Evolutionary conservation across 2,888 invertebrate genomes (phyloP).

Genomic region (Selenia dentaria): DNA sequence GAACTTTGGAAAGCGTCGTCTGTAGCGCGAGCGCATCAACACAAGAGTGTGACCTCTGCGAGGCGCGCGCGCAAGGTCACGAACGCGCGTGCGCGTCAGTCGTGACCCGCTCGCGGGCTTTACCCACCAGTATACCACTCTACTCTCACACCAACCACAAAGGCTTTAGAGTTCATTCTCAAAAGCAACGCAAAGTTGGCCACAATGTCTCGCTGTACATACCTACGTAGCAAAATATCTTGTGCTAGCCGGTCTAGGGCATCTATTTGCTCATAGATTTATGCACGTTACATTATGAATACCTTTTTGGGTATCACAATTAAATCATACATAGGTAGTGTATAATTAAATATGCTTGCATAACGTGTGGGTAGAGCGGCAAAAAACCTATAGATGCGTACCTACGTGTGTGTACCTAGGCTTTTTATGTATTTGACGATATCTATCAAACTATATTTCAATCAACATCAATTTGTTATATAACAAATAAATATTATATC

Average conservation of each 20-base stretch:
- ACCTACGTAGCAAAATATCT: slow-evolving; percentile 51
- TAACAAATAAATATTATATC: too few species aligned
- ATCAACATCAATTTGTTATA: too few species aligned
- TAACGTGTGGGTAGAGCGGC: too few species aligned
- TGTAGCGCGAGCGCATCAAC: slow-evolving; percentile 69
- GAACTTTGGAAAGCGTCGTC: slow-evolving; percentile 57
- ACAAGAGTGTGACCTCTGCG: slow-evolving; percentile 77
- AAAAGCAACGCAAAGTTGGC: slow-evolving; percentile 44
- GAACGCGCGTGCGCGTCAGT: slow-evolving; percentile 81
- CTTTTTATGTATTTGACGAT: too few species aligned
- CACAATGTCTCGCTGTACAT: slow-evolving; percentile 60
- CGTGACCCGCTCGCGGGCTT: slow-evolving; percentile 82
- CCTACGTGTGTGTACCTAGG: too few species aligned
- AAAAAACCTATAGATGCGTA: too few species aligned
- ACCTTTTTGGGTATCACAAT: too few species aligned
- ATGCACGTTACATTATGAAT: slow-evolving; percentile 4
- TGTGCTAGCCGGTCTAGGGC: slow-evolving; percentile 43
- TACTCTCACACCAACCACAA: slow-evolving; percentile 61
- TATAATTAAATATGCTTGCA: too few species aligned
- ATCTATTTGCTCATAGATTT: slow-evolving; percentile 53
- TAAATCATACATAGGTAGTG: too few species aligned
- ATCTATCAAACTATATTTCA: too few species aligned
- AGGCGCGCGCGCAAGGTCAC: slow-evolving; percentile 82
- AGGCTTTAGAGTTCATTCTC: slow-evolving; percentile 70
- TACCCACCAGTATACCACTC: slow-evolving; percentile 42